phyloP scores from a whole-genome alignment of 2,888 invertebrate genomes.

The Ctena decussata region DNA sequence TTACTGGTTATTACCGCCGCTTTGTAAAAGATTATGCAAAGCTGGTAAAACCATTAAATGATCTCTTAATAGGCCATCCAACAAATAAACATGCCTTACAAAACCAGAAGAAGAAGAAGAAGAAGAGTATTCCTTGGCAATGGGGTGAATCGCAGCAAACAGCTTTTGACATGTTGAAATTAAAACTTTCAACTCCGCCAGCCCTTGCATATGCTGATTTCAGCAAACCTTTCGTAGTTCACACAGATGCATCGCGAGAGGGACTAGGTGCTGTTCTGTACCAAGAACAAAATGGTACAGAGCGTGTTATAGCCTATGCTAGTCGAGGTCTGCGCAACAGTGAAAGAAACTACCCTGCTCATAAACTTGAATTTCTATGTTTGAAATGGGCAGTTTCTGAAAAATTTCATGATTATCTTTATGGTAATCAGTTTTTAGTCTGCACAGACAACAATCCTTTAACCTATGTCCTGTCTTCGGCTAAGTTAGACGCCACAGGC shows the following conservation, averaged over 20 bases:
- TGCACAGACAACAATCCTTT: conserved; percentile 43
- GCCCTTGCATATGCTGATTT: conserved; percentile 27
- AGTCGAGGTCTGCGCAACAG: not conserved
- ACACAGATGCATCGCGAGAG: conserved; percentile 21
- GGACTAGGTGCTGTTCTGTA: conserved; percentile 13
- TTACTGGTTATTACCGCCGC: conserved; percentile 51
- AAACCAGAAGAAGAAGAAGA: not conserved
- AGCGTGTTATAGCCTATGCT: not conserved
- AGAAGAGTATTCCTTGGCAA: not conserved
- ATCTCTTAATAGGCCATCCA: conserved; percentile 6
- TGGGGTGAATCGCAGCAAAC: conserved; percentile 2
- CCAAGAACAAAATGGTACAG: not conserved
- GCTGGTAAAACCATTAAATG: conserved; percentile 34
- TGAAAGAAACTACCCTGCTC: conserved; percentile 22
- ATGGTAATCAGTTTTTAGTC: conserved; percentile 15
- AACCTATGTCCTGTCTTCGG: conserved; percentile 3
- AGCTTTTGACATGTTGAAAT: not conserved
- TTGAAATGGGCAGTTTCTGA: conserved; percentile 37
- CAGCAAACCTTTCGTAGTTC: conserved; percentile 25
- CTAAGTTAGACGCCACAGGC: not conserved
- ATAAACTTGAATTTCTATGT: conserved; percentile 35
- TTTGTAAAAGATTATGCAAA: conserved; percentile 43
- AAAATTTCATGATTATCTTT: conserved; percentile 40
- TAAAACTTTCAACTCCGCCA: not conserved
- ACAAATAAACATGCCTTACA: not conserved